A percentile compares a stretch with the other conserved stretches of the same genome.
Conservation (phyloP, 2,797 vertebrate species). For the Sarcophilus harrisii region DNA sequence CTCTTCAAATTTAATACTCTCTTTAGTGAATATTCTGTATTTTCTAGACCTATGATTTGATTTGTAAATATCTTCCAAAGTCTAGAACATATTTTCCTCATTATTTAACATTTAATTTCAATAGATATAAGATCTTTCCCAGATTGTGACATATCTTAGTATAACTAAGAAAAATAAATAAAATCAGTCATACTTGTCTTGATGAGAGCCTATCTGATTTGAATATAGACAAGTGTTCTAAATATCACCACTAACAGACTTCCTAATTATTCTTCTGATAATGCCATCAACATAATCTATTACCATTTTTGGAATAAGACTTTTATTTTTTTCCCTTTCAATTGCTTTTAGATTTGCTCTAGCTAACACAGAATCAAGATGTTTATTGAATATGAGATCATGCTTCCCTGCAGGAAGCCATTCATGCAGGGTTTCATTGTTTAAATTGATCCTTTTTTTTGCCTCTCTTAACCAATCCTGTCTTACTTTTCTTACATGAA, state of each 20-base stretch:
- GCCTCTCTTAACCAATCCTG: not conserved
- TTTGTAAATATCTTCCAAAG: not conserved
- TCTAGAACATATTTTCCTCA: not conserved
- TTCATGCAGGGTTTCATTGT: not conserved
- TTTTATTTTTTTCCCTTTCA: not conserved
- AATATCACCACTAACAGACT: constrained; percentile 4
- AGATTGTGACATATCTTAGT: not conserved
- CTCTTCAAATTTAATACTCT: not conserved
- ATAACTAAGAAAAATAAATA: not conserved
- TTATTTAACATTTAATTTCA: not conserved
- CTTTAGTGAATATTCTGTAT: not conserved
- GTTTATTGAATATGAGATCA: not conserved
- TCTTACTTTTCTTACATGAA: not conserved
- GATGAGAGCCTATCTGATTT: not conserved
- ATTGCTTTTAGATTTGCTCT: not conserved
- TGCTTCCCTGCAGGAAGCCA: not conserved
- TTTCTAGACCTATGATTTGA: not conserved
- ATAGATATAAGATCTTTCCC: not conserved
- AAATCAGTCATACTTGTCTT: not conserved
- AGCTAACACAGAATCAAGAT: not conserved
- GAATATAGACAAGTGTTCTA: not conserved
- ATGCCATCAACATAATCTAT: not conserved
- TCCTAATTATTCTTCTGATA: not conserved
- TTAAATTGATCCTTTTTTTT: not conserved
- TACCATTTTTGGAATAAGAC: not conserved